Evolutionary conservation across 2,113 vertebrate species (phyloP), one percentile per base, ranked within the genome.

Genomic region (Gymnarchus niloticus): DNA sequence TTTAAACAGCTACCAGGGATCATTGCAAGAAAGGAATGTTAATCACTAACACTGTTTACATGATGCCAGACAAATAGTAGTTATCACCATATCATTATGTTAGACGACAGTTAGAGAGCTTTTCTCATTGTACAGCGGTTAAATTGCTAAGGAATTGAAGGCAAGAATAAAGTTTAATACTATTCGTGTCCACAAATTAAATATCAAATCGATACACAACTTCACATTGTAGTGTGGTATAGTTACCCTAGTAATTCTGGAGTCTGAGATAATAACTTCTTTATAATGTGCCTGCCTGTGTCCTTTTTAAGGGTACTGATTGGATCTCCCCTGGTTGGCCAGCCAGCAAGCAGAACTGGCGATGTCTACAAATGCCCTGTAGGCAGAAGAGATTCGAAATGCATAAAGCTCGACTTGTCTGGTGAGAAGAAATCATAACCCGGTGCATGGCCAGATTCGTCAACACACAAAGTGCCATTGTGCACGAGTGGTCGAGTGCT

Each of bases 361-460:
- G 98, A 99, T 84, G 97, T 99, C 56, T 99, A 99, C 90, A 99
- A 98, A 90, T 99, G 98, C 87, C 96, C 95, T 0, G 96, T 98
- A 19, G 94, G 95, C 41, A 93, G 85, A 21, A 85, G 51, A 81
- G 88, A 93, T 56, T 93, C 88, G 25, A 88, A 89, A 6, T 99
- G 98, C 73, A 81, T 93, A 77, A 98, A 98, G 90, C 91, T 99
- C 89, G 93, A 96, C 6, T 91, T 99, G 57, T 95, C 97, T 88
- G 93, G 98, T 99, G 95, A 94, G 93, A 61, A 81, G 69, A 51
- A n/a, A 19, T 56, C 69, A 44, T 49, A 28, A 6, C 23, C 25
- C 25, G 28, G 6, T 33, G 41, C 41, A 5, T 61, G 46, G 56
- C 12, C 9, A 44, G 19, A 57, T 5, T 84, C 25, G 23, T 65